Conservation (phyloP, 2,888 invertebrate species). For the Tachina grossa region DNA sequence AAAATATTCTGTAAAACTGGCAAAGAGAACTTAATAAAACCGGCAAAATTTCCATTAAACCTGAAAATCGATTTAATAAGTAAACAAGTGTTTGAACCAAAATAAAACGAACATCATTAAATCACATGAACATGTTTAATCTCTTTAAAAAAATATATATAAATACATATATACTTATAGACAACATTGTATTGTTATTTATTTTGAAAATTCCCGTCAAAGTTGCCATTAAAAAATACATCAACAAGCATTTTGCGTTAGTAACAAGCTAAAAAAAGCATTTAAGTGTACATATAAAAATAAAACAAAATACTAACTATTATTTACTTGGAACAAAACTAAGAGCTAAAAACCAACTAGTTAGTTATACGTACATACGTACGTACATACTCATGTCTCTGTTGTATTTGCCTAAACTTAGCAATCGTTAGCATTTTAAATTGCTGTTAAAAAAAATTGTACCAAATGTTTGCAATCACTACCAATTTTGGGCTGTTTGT, state of each 20-base stretch:
- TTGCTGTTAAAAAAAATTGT: constrained; percentile 67
- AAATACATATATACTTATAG: background rate
- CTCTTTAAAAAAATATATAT: too few species aligned
- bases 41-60: background rate
- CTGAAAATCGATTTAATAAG: constrained; percentile 4
- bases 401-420: constrained; percentile 68
- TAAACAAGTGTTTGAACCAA: constrained; percentile 19
- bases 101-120: constrained; percentile 52
- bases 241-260: constrained; percentile 26
- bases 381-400: constrained; percentile 57
- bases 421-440: constrained; percentile 67
- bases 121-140: background rate
- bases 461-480: constrained; percentile 72
- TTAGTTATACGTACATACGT: constrained; percentile 8
- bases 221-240: constrained; percentile 53
- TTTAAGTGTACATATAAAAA: background rate
- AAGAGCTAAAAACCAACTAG: constrained; percentile 50
- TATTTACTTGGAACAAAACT: constrained; percentile 27
- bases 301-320: background rate
- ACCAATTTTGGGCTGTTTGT: constrained; percentile 68
- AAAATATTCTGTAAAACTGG: background rate
- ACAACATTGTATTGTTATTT: constrained; percentile 58
- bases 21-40: background rate
- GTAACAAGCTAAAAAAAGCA: constrained; percentile 25
- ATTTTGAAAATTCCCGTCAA: constrained; percentile 20